Evolutionary conservation across 1,140 invertebrate species (phyloP).

Genomic region (silkworm (Bombyx mori)): DNA sequence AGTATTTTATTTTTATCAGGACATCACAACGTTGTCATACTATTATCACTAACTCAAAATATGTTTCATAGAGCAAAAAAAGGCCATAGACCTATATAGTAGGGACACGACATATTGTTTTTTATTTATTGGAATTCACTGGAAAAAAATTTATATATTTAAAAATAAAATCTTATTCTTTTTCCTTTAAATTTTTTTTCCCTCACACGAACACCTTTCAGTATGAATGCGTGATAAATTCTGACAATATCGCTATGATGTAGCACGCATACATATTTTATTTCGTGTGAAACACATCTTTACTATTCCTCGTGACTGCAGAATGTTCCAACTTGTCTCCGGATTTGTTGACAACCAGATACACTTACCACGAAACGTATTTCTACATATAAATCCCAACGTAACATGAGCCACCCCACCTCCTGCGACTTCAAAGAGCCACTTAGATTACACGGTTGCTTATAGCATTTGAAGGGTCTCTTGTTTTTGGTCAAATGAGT

Average conservation of each 20-base stretch:
- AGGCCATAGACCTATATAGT: no score
- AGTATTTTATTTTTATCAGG: no score
- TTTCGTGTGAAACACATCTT: slow-evolving; percentile 44
- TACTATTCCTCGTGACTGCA: slow-evolving; percentile 33
- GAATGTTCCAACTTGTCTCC: slow-evolving; percentile 29
- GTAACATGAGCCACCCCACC: slow-evolving; percentile 25
- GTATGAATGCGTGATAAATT: slow-evolving; percentile 18
- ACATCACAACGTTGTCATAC: no score
- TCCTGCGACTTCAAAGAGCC: slow-evolving; percentile 12
- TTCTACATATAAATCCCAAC: slow-evolving; percentile 28
- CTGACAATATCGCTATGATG: slow-evolving; percentile 29
- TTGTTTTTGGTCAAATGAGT: slow-evolving; percentile 13
- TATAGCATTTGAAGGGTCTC: slow-evolving; percentile 8
- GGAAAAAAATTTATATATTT: no score
- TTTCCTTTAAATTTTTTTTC: slow-evolving; percentile 1
- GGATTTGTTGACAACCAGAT: slow-evolving; percentile 20
- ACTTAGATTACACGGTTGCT: slow-evolving; percentile 1
- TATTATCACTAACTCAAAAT: no score
- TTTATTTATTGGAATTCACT: no score
- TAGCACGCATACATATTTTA: slow-evolving; percentile 44
- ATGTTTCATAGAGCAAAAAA: no score
- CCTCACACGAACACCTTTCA: slow-evolving; percentile 18
- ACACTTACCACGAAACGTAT: slow-evolving; percentile 15
- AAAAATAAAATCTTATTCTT: no score
- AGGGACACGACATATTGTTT: no score